These are phyloP conservation scores for Alitta virens DNA, from an alignment of 2,888 invertebrate species.

Conservation along the genomic window DNA sequence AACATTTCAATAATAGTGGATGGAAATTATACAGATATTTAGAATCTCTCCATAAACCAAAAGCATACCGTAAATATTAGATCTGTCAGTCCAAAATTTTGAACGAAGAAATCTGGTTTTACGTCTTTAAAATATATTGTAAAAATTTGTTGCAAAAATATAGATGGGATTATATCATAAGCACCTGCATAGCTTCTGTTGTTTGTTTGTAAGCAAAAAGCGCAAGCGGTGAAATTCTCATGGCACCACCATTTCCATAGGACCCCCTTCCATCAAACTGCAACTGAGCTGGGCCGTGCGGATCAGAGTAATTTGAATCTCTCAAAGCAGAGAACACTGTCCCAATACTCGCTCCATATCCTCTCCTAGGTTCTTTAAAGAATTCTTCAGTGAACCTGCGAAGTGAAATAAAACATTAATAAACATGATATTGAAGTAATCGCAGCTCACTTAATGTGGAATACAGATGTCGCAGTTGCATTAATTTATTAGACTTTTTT, in stretches of 20 bases:
- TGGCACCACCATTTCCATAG: conserved; percentile 76
- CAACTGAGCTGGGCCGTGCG: conserved; percentile 65
- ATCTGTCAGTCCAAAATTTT: too few species aligned
- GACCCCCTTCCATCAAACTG: conserved; percentile 71
- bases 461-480: too few species aligned
- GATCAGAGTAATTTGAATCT: conserved; percentile 59
- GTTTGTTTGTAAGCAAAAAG: conserved; percentile 58
- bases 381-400: conserved; percentile 66
- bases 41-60: too few species aligned
- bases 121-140: too few species aligned
- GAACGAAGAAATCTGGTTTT: too few species aligned
- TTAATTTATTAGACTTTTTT: background rate
- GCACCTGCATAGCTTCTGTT: conserved; percentile 5
- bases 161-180: too few species aligned
- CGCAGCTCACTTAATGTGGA: too few species aligned
- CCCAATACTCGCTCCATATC: conserved; percentile 66
- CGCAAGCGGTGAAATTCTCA: conserved; percentile 70
- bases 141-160: too few species aligned
- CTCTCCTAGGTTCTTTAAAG: conserved; percentile 64
- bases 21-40: too few species aligned
- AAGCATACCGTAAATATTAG: too few species aligned
- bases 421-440: too few species aligned
- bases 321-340: conserved; percentile 43
- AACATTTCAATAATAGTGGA: too few species aligned
- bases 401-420: background rate